Base-by-base conservation (phyloP, 2,888 invertebrate species). In the Morpho achilles region DNA sequence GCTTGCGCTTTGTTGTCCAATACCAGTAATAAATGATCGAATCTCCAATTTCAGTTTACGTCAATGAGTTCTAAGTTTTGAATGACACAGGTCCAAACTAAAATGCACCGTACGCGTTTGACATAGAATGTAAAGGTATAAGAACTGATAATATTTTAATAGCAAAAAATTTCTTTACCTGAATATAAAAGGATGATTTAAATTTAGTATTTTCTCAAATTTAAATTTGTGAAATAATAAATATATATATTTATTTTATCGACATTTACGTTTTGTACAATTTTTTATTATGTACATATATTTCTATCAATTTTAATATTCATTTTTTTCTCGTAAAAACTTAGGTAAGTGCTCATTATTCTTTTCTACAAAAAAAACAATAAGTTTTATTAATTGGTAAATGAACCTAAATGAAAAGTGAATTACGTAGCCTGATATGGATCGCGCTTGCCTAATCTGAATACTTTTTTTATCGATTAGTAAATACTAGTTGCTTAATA, bases 11-110 rank as follows among this genome's bases (percentile, higher is more conserved):
- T 89, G 87, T 89, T 84, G 83, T 84, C 89, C 79, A 77, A 82
- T 76, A 74, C 76, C 75, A 82, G 85, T 87, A 84, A 90, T 89
- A 89, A 89, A 90, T 88, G 90, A 89, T 90, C 83, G 81, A 83
- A 84, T 71, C 80, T 77, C 65, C 75, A 87, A 89, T 89, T 88
- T 87, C 80, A 80, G 83, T 80, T 86, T 82, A 68, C 68, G 68
- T 66, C 65, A 55, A 62, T 76, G 77, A 74, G 68, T 70, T 64
- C 65, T 67, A 70, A 67, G 72, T 69, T 64, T 62, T 60, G 61
- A 32, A 32, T 32, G 32, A 53, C 47, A 50, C 10, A 1, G 46
- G 41, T 44, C 8, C 32, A 53, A 46, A 44, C 59, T 59, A 58
- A 67, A 66, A 69, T 52, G 68, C 66, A 67, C 67, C 67, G 72